These are phyloP conservation scores for Rhingia campestris DNA, from an alignment of 2,888 invertebrate species.

Conservation along the genomic window DNA sequence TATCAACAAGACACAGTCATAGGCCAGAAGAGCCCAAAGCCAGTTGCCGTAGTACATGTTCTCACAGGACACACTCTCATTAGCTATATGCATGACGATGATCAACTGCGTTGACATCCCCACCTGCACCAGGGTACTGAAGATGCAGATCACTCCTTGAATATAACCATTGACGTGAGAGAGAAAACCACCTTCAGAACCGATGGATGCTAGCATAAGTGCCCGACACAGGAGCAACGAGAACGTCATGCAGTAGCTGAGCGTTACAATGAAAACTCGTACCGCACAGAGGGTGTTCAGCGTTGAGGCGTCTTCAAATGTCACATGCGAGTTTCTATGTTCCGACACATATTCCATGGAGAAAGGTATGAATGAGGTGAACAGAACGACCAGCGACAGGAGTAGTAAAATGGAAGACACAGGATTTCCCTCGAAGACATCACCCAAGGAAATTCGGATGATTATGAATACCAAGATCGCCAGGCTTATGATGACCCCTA, in stretches of 20 bases:
- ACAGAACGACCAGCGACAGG: conserved; percentile 83
- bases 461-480: conserved; percentile 87
- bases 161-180: conserved; percentile 88
- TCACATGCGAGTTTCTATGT: conserved; percentile 81
- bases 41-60: conserved; percentile 83
- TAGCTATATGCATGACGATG: conserved; percentile 82
- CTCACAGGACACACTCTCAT: conserved; percentile 83
- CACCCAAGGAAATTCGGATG: conserved; percentile 86
- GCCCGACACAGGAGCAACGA: conserved; percentile 86
- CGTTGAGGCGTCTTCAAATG: conserved; percentile 80
- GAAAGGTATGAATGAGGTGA: conserved; percentile 84
- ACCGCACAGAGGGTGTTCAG: conserved; percentile 84
- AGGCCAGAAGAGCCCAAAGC: conserved; percentile 84
- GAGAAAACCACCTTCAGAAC: conserved; percentile 86
- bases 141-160: conserved; percentile 86
- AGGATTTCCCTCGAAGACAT: conserved; percentile 88
- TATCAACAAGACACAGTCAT: conserved; percentile 86
- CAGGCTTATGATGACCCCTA: conserved; percentile 86
- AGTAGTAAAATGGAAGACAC: conserved; percentile 83
- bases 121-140: conserved; percentile 86
- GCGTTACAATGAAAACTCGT: conserved; percentile 85
- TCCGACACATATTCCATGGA: conserved; percentile 83
- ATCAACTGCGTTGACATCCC: conserved; percentile 84
- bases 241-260: conserved; percentile 86
- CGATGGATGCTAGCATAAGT: conserved; percentile 87